These are phyloP conservation scores for Formica selysi DNA, from an alignment of 1,140 invertebrate genomes.

Conservation along the genomic window DNA sequence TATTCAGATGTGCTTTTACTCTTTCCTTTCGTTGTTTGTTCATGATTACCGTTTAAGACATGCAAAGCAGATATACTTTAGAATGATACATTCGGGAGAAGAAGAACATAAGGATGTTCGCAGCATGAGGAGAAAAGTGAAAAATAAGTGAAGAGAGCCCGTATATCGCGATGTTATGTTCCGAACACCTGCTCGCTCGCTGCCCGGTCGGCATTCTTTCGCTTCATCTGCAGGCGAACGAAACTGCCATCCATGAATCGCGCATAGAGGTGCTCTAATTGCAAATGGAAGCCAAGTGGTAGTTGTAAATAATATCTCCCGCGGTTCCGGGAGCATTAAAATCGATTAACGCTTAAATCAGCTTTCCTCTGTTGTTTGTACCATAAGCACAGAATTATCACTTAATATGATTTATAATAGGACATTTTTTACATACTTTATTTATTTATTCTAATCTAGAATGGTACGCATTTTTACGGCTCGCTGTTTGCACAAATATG, in stretches of 20 bases:
- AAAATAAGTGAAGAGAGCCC: slow-evolving; percentile 45
- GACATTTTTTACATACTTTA: not conserved
- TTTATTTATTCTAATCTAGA: not conserved
- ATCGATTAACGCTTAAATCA: slow-evolving; percentile 53
- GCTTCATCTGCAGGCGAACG: slow-evolving; percentile 72
- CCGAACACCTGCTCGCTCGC: slow-evolving; percentile 70
- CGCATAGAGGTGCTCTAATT: slow-evolving; percentile 56
- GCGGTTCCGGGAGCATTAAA: slow-evolving; percentile 9
- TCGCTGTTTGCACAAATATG: not conserved
- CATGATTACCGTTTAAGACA: slow-evolving; percentile 10
- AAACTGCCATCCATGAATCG: slow-evolving; percentile 50
- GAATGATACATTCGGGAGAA: slow-evolving; percentile 5
- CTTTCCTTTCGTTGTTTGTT: not conserved
- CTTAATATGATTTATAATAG: not conserved
- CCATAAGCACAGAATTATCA: not conserved
- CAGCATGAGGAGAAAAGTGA: slow-evolving; percentile 41
- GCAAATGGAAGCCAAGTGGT: slow-evolving; percentile 36
- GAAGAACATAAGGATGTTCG: slow-evolving; percentile 24
- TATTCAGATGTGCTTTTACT: not conserved
- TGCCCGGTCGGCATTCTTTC: slow-evolving; percentile 73
- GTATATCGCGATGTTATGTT: slow-evolving; percentile 63
- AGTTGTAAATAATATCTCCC: slow-evolving; percentile 23
- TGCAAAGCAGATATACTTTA: not conserved
- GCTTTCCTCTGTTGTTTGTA: not conserved
- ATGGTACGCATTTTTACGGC: not conserved